phyloP scores from a whole-genome alignment of 2,888 invertebrate genomes.

The Tetragonula carbonaria region DNA sequence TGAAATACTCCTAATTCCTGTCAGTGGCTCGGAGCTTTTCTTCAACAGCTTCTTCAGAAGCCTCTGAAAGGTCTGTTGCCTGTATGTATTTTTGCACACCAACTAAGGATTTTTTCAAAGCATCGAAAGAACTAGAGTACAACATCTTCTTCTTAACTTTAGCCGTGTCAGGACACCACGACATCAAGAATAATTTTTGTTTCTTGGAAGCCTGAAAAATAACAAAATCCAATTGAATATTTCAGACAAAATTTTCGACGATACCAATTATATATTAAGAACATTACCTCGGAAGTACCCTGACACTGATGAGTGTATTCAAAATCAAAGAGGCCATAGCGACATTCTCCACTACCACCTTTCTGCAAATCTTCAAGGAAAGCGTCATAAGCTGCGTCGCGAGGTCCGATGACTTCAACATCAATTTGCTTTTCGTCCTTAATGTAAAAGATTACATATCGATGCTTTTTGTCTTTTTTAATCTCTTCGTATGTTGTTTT shows the following conservation, averaged over 20 bases:
- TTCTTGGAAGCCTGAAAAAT: conserved; percentile 92
- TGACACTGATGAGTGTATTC: conserved; percentile 99
- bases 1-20: conserved; percentile 89
- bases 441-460: conserved; percentile 98
- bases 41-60: conserved; percentile 96
- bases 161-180: conserved; percentile 99
- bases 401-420: conserved; percentile 95
- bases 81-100: conserved; percentile 99
- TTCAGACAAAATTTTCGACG: not conserved
- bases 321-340: conserved; percentile 99
- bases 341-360: conserved; percentile 97
- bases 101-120: conserved; percentile 97
- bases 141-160: conserved; percentile 94
- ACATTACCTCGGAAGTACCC: conserved; percentile 93
- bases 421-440: conserved; percentile 98
- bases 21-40: conserved; percentile 97
- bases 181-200: conserved; percentile 99
- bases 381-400: conserved; percentile 96
- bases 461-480: conserved; percentile 98
- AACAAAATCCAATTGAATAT: not conserved
- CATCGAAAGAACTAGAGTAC: conserved; percentile 97
- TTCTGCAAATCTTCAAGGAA: conserved; percentile 97
- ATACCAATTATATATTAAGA: not conserved
- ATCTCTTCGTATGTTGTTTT: conserved; percentile 98
- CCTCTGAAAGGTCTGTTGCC: conserved; percentile 97